Base-by-base conservation (phyloP, 2,113 vertebrate species). In the Leiothrix lutea region DNA sequence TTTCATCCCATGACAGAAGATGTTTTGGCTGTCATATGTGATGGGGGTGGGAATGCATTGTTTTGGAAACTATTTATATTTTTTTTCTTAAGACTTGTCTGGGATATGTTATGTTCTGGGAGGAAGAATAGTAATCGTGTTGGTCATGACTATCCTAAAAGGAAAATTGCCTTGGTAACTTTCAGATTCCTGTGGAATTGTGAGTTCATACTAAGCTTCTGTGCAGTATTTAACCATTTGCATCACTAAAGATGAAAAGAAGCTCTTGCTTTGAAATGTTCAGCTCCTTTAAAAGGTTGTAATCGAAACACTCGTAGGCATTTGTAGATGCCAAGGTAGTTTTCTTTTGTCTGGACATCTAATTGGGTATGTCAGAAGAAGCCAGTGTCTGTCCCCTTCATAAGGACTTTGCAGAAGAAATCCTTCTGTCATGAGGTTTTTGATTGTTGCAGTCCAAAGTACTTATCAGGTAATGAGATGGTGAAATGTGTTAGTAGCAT, bases 141-240 rank as follows among this genome's bases (percentile, higher is more conserved):
- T 97, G 95, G 96, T 98, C 96, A 96, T 97, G 97, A 97, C 95
- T 97, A 97, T 97, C 97, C 96, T 98, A 97, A 98, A 97, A 97
- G 97, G 97, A 98, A 98, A 96, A 98, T 98, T 98, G 97, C 97
- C 97, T 98, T 98, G 98, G 98, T 97, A 97, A 98, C 98, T 98
- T 97, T 95, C 97, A 98, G 98, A 98, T 98, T 98, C 98, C 98
- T 98, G 98, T 98, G 98, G 98, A 98, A 98, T 98, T 98, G 98
- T 98, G 96, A 98, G 96, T 97, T 97, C 98, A 97, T 98, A 97
- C 97, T 94, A 97, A 97, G 97, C 97, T 97, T 98, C 95, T 98
- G 96, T 98, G 96, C 97, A 97, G 97, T 97, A 96, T 97, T 88
- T 89, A 95, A 97, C 94, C 84, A 80, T 94, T 97, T 94, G 96